Evolutionary conservation across 2,797 vertebrate genomes (phyloP).

Genomic region (Phoebastria nigripes): DNA sequence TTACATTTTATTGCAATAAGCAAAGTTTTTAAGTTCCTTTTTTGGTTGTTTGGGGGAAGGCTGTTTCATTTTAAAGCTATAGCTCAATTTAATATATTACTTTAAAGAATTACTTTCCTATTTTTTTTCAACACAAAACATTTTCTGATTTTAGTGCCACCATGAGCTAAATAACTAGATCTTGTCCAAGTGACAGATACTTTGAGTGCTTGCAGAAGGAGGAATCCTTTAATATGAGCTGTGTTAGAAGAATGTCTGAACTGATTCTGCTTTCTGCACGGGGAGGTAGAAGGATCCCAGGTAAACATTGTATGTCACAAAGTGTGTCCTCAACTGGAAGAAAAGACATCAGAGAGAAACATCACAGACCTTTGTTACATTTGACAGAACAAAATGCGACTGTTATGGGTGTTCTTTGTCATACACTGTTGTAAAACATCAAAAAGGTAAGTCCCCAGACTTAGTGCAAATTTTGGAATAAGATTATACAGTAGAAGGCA

Average conservation of each 20-base stretch:
- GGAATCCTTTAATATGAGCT: not conserved
- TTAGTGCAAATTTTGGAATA: not conserved
- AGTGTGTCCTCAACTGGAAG: not conserved
- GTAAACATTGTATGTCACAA: not conserved
- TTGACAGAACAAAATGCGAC: not conserved
- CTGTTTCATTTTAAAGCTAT: constrained; percentile 15
- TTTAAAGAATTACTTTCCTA: not conserved
- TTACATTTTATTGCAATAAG: constrained; percentile 58
- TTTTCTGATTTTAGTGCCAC: not conserved
- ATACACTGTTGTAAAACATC: not conserved
- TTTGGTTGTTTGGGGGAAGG: not conserved
- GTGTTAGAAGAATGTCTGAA: not conserved
- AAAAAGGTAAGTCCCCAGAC: not conserved
- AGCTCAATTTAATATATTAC: constrained; percentile 9
- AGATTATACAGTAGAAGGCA: not conserved
- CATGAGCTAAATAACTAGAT: not conserved
- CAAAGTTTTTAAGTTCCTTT: not conserved
- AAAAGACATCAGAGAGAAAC: constrained; percentile 33
- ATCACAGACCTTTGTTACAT: not conserved
- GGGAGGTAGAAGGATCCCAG: not conserved
- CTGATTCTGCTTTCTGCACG: not conserved
- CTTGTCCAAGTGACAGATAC: not conserved
- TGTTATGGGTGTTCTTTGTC: not conserved
- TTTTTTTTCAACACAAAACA: not conserved
- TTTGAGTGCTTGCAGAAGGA: not conserved